Evolutionary conservation across 1,140 invertebrate genomes (phyloP).

Genomic region (Diabrotica undecimpunctata): DNA sequence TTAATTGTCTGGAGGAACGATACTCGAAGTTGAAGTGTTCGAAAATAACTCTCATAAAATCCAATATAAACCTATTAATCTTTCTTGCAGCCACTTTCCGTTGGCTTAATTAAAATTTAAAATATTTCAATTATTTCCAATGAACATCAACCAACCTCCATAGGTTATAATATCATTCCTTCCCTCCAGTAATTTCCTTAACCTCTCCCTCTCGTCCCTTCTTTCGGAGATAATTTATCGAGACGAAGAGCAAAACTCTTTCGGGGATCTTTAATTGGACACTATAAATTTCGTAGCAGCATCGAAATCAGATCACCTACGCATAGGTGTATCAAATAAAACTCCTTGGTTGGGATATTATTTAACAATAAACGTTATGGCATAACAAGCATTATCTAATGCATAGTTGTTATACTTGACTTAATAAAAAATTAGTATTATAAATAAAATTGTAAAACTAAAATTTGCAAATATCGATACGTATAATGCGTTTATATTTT

Average conservation of each 20-base stretch:
- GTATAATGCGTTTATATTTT: no score
- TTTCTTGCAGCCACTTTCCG: not conserved
- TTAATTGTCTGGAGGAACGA: not conserved
- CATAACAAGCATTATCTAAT: no score
- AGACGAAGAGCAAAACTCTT: constrained; percentile 2
- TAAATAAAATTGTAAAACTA: no score
- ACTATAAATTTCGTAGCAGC: constrained; percentile 13
- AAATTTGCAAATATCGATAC: no score
- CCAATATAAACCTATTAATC: constrained; percentile 1
- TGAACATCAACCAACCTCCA: not conserved
- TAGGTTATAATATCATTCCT: not conserved
- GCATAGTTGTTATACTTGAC: no score
- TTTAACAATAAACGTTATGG: no score
- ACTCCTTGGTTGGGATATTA: no score
- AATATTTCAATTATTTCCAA: constrained; percentile 3
- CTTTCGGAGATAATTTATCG: not conserved
- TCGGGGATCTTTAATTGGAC: constrained; percentile 14
- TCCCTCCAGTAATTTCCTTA: not conserved
- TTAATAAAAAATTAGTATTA: no score
- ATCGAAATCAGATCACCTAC: constrained; percentile 9
- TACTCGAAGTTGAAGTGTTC: not conserved
- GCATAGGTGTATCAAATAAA: not conserved
- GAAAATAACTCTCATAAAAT: constrained; percentile 3
- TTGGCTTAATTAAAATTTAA: not conserved
- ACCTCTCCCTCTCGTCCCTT: not conserved